phyloP scores from a whole-genome alignment of 1,140 invertebrate genomes.

The Bombus ignitus region DNA sequence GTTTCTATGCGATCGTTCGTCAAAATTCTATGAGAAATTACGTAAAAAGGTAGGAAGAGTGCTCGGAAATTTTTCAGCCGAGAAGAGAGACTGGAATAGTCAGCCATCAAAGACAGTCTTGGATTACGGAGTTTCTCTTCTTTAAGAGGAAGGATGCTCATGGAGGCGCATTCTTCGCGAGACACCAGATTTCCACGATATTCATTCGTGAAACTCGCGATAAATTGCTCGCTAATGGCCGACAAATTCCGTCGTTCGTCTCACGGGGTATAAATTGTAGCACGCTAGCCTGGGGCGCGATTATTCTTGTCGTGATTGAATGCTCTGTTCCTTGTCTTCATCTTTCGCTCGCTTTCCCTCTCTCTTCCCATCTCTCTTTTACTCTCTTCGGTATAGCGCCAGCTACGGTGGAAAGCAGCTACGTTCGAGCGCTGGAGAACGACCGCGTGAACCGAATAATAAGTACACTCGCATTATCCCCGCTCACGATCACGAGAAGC shows the following conservation, averaged over 20 bases:
- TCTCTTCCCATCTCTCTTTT: not conserved
- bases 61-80: too few species aligned
- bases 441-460: constrained; percentile 27
- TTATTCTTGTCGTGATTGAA: constrained; percentile 42
- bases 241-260: constrained; percentile 32
- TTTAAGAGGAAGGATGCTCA: not conserved
- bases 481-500: not conserved
- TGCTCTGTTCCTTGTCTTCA: not conserved
- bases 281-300: not conserved
- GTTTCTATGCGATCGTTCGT: not conserved
- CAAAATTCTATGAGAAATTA: not conserved
- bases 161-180: not conserved
- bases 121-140: not conserved
- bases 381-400: not conserved
- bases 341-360: not conserved
- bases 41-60: not conserved
- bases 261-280: constrained; percentile 28
- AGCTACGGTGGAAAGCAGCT: too few species aligned
- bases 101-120: not conserved
- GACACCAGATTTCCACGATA: constrained; percentile 5
- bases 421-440: not conserved
- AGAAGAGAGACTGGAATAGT: too few species aligned
- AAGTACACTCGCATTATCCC: constrained; percentile 40
- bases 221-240: constrained; percentile 36
- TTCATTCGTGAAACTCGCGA: constrained; percentile 13